Percentiles rank a stretch among this genome's conserved stretches.
These are phyloP conservation scores for Morelia viridis DNA, from an alignment of 2,797 vertebrate species.

Conservation along the genomic window DNA sequence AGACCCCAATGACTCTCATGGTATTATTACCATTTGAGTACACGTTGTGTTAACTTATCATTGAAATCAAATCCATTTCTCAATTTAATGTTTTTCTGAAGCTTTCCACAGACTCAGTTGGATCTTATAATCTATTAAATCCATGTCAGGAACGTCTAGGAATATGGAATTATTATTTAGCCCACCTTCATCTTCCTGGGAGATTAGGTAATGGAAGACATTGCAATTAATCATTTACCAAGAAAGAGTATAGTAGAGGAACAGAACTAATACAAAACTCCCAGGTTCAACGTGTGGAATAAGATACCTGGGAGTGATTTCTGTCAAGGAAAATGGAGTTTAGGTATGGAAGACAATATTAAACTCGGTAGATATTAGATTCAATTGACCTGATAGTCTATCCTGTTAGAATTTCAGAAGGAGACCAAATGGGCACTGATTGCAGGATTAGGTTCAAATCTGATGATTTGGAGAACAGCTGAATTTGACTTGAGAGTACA, in stretches of 20 bases:
- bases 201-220: background rate
- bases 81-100: slow-evolving; percentile 61
- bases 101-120: slow-evolving; percentile 63
- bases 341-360: background rate
- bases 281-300: background rate
- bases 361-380: background rate
- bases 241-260: background rate
- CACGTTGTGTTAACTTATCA: slow-evolving; percentile 65
- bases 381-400: background rate
- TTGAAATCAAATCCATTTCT: slow-evolving; percentile 57
- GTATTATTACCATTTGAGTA: slow-evolving; percentile 67
- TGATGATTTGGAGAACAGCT: background rate
- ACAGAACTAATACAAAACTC: background rate
- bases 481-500: background rate
- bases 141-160: slow-evolving; percentile 54
- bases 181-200: background rate
- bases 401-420: background rate
- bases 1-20: slow-evolving; percentile 65
- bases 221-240: background rate
- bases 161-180: slow-evolving; percentile 47
- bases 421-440: background rate
- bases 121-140: slow-evolving; percentile 54
- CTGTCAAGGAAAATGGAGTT: background rate
- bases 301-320: background rate
- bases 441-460: background rate